phyloP scores from a whole-genome alignment of 53 echinoderm and acorn worm species.

The Echinarachnius parma region DNA sequence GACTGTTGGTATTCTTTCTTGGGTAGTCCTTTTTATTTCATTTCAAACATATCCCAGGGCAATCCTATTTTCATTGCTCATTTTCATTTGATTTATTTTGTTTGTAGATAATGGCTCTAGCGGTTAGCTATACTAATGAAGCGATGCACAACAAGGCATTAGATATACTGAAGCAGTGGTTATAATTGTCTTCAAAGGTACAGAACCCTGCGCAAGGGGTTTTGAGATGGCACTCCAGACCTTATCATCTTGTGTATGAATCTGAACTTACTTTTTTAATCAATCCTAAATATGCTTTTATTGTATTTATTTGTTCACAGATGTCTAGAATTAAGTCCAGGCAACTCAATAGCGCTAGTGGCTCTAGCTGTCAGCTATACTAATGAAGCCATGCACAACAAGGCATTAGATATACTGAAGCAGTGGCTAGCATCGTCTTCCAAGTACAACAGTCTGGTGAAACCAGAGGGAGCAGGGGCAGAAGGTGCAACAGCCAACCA shows the following conservation, averaged over 20 bases:
- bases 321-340: conserved; percentile 82
- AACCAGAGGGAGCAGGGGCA: conserved; percentile 53
- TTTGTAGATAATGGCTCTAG: conserved; percentile 70
- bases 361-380: conserved; percentile 92
- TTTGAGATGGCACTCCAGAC: no score
- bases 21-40: no score
- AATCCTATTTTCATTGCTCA: no score
- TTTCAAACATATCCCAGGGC: no score
- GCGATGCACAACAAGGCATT: conserved; percentile 79
- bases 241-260: no score
- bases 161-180: conserved; percentile 63
- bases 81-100: no score
- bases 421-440: conserved; percentile 77
- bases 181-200: conserved; percentile 57
- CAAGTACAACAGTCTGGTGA: conserved; percentile 65
- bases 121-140: conserved; percentile 89
- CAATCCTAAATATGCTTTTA: no score
- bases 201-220: no score
- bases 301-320: no score
- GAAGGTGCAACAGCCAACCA: conserved; percentile 45
- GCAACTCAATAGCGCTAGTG: conserved; percentile 78
- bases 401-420: conserved; percentile 71
- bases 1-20: no score
- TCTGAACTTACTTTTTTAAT: no score
- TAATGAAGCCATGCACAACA: conserved; percentile 91